These are phyloP conservation scores for Galaxias olidus DNA, from an alignment of 2,797 vertebrate species.

Conservation along the genomic window DNA sequence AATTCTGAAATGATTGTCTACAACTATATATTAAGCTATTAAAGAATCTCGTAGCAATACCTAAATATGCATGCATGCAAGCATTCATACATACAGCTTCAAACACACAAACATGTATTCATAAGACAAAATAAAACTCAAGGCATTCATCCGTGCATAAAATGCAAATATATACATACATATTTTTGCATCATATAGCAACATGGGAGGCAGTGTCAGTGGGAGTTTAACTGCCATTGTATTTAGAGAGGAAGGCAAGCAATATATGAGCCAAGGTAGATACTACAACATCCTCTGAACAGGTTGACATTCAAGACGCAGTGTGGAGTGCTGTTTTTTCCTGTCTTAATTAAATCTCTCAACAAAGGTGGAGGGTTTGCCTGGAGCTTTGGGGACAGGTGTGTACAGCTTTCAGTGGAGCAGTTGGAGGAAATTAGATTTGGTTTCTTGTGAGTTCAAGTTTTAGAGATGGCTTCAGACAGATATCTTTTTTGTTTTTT, in stretches of 20 bases:
- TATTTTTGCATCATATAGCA: slow-evolving; percentile 9
- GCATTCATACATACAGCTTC: neutral
- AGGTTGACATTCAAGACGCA: slow-evolving; percentile 51
- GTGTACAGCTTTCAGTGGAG: slow-evolving; percentile 51
- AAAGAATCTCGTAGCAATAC: neutral
- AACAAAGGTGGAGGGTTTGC: slow-evolving; percentile 63
- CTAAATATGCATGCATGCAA: neutral
- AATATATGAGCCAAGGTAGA: slow-evolving; percentile 2
- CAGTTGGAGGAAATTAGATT: slow-evolving; percentile 67
- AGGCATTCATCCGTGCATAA: too few relatives aligned
- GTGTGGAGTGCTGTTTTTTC: slow-evolving; percentile 59
- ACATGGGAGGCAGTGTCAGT: slow-evolving; percentile 35
- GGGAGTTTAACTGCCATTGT: slow-evolving; percentile 40
- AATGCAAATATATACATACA: neutral
- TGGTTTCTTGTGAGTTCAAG: slow-evolving; percentile 46
- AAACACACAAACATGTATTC: neutral
- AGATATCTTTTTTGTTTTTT: too few relatives aligned
- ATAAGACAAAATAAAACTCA: too few relatives aligned
- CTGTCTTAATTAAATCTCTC: slow-evolving; percentile 70
- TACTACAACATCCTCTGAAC: slow-evolving; percentile 1
- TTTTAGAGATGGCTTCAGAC: slow-evolving; percentile 56
- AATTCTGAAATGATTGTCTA: too few relatives aligned
- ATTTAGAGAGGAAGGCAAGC: neutral
- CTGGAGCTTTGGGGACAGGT: slow-evolving; percentile 65
- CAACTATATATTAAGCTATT: too few relatives aligned